phyloP scores from a whole-genome alignment of 1,140 invertebrate species.

The Diplogasteroides magnus region DNA sequence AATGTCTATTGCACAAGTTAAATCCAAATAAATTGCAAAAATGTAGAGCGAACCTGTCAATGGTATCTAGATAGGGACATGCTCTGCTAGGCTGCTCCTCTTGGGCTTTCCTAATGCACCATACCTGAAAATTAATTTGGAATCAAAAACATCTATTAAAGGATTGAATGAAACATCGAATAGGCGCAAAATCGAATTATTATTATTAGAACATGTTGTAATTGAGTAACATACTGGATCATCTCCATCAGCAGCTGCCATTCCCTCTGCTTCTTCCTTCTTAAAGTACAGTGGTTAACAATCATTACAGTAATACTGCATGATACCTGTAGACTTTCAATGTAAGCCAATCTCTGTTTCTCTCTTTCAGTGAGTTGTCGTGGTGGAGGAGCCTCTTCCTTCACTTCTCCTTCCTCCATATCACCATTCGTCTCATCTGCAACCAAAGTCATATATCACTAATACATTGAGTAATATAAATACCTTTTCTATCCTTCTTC shows the following conservation, averaged over 20 bases:
- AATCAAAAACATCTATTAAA: too few relatives aligned
- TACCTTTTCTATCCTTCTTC: conserved; percentile 2
- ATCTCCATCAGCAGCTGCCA: conserved; percentile 10
- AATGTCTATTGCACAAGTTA: background rate
- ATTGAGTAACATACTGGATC: too few relatives aligned
- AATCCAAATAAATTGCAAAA: conserved; percentile 3
- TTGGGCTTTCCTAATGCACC: conserved; percentile 48
- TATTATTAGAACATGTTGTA: too few relatives aligned
- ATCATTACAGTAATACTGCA: background rate
- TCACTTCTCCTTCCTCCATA: background rate
- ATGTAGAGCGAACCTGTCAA: conserved; percentile 41
- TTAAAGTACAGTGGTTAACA: background rate
- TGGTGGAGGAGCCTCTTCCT: background rate
- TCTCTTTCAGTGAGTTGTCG: background rate
- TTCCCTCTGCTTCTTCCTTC: background rate
- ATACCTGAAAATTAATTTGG: too few relatives aligned
- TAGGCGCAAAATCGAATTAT: too few relatives aligned
- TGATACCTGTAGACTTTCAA: background rate
- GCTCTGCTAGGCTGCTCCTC: conserved; percentile 40
- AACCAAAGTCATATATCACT: too few relatives aligned
- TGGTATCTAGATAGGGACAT: conserved; percentile 55
- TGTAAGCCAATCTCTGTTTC: background rate
- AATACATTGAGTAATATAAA: too few relatives aligned
- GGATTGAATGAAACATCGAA: too few relatives aligned
- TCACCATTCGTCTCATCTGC: too few relatives aligned